phyloP scores from a whole-genome alignment of 2,113 vertebrate species.

The Rynchops niger region DNA sequence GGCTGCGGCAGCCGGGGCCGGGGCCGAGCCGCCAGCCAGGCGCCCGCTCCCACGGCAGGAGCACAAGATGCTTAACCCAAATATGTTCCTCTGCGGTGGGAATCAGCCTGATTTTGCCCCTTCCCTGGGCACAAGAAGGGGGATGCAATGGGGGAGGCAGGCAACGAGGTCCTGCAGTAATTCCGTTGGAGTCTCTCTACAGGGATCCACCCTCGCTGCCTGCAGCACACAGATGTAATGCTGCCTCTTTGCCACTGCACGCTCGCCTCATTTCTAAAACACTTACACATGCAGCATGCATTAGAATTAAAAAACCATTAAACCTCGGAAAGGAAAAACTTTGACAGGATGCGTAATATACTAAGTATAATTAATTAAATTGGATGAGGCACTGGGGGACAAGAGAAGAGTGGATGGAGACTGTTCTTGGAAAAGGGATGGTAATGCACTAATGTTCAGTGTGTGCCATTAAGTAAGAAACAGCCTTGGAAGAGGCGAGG shows the following conservation, averaged over 20 bases:
- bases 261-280: slow-evolving; percentile 44
- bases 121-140: neutral
- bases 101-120: neutral
- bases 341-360: slow-evolving; percentile 71
- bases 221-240: neutral
- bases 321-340: slow-evolving; percentile 69
- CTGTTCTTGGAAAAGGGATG: slow-evolving; percentile 62
- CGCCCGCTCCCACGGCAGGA: neutral
- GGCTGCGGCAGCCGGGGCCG: neutral
- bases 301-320: slow-evolving; percentile 72
- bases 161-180: neutral
- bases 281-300: slow-evolving; percentile 52
- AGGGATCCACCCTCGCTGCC: slow-evolving; percentile 28
- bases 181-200: neutral
- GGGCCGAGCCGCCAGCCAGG: fast-evolving
- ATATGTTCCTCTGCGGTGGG: neutral
- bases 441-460: slow-evolving; percentile 34
- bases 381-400: slow-evolving; percentile 67
- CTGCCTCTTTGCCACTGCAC: slow-evolving; percentile 3
- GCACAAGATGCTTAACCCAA: neutral
- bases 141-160: neutral
- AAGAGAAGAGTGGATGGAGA: slow-evolving; percentile 57
- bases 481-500: neutral
- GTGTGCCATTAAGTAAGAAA: slow-evolving; percentile 15
- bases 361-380: slow-evolving; percentile 74